Percentiles rank a stretch among this genome's conserved stretches.
These are phyloP conservation scores for Pycnomerus fuliginosus DNA, from an alignment of 2,888 invertebrate species.

Conservation along the genomic window DNA sequence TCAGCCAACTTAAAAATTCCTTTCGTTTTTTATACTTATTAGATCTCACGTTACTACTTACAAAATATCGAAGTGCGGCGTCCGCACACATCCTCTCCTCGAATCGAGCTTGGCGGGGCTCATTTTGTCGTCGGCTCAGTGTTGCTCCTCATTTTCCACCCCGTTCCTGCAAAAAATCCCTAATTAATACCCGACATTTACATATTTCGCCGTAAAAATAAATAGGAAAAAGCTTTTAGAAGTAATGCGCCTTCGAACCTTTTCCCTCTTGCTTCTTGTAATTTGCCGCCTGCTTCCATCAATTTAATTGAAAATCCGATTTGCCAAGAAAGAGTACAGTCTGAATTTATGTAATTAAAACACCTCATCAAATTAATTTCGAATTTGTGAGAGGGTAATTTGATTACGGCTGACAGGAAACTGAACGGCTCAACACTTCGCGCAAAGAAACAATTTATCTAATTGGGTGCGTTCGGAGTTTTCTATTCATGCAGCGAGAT, in stretches of 20 bases:
- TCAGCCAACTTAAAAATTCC: too few relatives aligned
- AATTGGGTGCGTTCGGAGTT: too few relatives aligned
- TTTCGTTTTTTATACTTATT: too few relatives aligned
- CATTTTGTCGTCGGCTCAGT: conserved; percentile 37
- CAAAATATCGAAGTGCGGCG: conserved; percentile 50
- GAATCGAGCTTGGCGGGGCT: conserved; percentile 41
- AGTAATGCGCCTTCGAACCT: not conserved
- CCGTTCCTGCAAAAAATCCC: conserved; percentile 8
- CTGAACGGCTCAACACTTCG: too few relatives aligned
- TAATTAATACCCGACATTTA: conserved; percentile 4
- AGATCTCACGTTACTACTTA: conserved; percentile 35
- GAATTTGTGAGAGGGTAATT: too few relatives aligned
- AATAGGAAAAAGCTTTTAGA: conserved; percentile 5
- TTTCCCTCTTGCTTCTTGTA: conserved; percentile 1
- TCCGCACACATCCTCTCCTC: conserved; percentile 45
- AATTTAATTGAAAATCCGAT: conserved; percentile 12
- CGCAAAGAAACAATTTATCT: too few relatives aligned
- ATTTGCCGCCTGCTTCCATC: conserved; percentile 6
- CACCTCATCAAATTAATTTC: not conserved
- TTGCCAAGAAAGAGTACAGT: not conserved
- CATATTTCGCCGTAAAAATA: not conserved
- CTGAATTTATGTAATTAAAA: not conserved
- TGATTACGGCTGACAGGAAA: too few relatives aligned
- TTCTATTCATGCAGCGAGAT: too few relatives aligned
- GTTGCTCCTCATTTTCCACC: conserved; percentile 33